Evolutionary conservation across 2,888 invertebrate species (phyloP), one percentile per base, ranked within the genome.

Genomic region (Alentia gelatinosa): DNA sequence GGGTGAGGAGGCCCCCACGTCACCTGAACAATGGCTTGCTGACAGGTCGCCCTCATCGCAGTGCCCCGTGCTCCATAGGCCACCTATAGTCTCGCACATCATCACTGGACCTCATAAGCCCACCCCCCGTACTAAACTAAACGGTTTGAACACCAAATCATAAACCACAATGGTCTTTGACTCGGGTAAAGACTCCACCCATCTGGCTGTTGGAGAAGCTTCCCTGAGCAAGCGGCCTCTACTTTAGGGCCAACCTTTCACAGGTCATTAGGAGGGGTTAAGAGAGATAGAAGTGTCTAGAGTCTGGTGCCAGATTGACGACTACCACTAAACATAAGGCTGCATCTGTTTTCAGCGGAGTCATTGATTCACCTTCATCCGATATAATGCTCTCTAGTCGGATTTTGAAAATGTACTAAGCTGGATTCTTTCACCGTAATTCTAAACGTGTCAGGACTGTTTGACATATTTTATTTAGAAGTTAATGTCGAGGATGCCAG

Each of bases 81-180:
- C 79, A 35, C 79, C 79, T 79, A 79, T 33, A 74, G 74, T 15
- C 30, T 35, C 74, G 9, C 63, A 19, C 63, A 19, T n/a, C 63
- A 63, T 63, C 63, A 63, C 63, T 23, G 5, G 9, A 19, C 79
- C 37, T 74, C 56, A 56, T 79, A 79, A 79, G 12, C 79, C 35
- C 19, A 30, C 26, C 37, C 35, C 79, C n/a, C 68, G 30, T 68
- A 79, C 79, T n/a, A 7, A 79, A 35, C 79, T 79, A 79, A 79
- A 79, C 79, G 79, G 79, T 37, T n/a, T 79, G 9, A 79, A 23
- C 79, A 35, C 79, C 23, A 79, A 79, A 79, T 79, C 35, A 79
- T 79, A 79, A 79, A 79, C 79, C 79, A 79, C 79, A 79, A 79
- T 79, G 79, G 79, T 79, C 79, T 79, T 79, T 79, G 79, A 79